Conservation (phyloP, 2,113 vertebrate genomes). For the Syrmaticus mikado region DNA sequence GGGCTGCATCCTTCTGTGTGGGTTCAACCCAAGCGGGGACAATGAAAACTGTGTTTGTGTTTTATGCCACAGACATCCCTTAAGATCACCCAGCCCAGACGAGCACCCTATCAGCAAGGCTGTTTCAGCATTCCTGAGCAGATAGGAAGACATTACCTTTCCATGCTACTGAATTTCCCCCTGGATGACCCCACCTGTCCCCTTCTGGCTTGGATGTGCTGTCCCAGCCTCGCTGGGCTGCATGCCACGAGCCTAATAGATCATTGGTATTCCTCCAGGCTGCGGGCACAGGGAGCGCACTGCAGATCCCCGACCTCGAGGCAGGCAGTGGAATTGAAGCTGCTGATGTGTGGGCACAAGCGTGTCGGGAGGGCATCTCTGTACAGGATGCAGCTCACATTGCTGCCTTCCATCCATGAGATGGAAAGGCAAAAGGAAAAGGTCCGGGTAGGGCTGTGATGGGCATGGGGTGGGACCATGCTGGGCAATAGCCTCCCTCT, state of each 20-base stretch:
- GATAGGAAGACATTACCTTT: background rate
- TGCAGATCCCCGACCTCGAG: background rate
- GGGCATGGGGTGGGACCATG: background rate
- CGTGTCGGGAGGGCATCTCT: background rate
- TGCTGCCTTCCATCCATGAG: background rate
- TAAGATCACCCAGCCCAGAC: background rate
- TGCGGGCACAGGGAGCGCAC: background rate
- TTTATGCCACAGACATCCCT: background rate
- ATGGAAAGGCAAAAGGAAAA: background rate
- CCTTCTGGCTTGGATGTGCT: background rate
- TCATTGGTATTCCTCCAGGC: background rate
- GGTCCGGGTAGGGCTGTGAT: background rate
- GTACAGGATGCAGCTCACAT: fast-evolving
- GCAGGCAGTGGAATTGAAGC: background rate
- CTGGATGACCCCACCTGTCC: background rate
- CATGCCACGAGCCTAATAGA: fast-evolving
- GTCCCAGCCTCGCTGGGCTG: fast-evolving
- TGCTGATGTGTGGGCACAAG: background rate
- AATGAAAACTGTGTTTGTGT: background rate
- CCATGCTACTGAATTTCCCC: background rate
- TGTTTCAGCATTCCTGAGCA: background rate
- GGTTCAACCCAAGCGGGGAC: fast-evolving
- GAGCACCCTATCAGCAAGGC: background rate
- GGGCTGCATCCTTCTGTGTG: fast-evolving
- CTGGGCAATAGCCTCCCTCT: background rate